Evolutionary conservation across 2,888 invertebrate species (phyloP).

Genomic region (Bellardia pandia): DNA sequence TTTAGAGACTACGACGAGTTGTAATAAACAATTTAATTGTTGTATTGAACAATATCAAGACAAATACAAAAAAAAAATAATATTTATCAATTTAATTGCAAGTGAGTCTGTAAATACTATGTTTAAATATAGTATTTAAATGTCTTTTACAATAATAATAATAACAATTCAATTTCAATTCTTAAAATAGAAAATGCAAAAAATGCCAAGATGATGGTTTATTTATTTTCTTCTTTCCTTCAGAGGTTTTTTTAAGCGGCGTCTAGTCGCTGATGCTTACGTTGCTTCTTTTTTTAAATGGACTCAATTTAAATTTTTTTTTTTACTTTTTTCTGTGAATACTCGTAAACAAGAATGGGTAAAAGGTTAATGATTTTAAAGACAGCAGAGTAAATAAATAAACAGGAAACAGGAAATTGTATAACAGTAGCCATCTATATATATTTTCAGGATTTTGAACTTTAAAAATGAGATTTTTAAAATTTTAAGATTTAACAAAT

Average conservation of each 20-base stretch:
- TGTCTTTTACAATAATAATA: conserved; percentile 48
- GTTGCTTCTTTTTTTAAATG: conserved; percentile 34
- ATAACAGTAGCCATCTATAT: neutral
- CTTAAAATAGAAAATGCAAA: conserved; percentile 62
- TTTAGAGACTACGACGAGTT: conserved; percentile 47
- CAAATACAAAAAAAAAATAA: neutral
- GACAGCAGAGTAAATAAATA: neutral
- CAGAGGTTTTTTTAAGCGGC: conserved; percentile 22
- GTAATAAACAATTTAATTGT: conserved; percentile 63
- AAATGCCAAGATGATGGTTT: conserved; percentile 4
- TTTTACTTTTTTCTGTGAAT: neutral
- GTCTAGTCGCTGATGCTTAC: conserved; percentile 52
- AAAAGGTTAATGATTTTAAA: conserved; percentile 65
- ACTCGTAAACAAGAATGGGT: conserved; percentile 30
- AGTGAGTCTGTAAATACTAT: neutral
- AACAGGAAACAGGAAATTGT: conserved; percentile 42
- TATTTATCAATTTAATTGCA: conserved; percentile 41
- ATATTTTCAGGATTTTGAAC: neutral
- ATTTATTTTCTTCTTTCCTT: neutral
- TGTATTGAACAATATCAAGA: conserved; percentile 21
- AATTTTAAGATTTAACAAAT: neutral
- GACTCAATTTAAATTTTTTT: conserved; percentile 30
- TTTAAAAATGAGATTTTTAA: neutral
- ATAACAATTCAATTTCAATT: conserved; percentile 38
- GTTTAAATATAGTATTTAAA: conserved; percentile 29